phyloP scores from a whole-genome alignment of 1,140 invertebrate species.

The Agrilus planipennis region DNA sequence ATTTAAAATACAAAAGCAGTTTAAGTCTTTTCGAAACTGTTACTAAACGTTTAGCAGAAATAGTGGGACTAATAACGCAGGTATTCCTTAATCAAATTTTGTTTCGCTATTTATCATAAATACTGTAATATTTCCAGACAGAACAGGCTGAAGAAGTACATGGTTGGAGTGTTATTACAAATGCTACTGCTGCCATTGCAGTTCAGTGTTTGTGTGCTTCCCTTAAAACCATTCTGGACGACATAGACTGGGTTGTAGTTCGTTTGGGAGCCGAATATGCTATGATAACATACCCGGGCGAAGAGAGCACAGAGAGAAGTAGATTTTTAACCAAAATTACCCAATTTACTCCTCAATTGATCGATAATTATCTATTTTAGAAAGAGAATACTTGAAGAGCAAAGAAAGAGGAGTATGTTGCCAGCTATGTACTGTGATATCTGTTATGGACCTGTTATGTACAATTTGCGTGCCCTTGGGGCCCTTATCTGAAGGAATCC shows the following conservation, averaged over 20 bases:
- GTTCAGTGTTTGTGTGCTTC: slow-evolving; percentile 30
- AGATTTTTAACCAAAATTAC: slow-evolving; percentile 1
- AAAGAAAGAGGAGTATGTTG: slow-evolving; percentile 37
- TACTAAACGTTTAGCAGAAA: slow-evolving; percentile 29
- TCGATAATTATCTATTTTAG: slow-evolving; percentile 22
- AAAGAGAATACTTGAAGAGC: slow-evolving; percentile 30
- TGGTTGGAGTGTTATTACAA: slow-evolving; percentile 35
- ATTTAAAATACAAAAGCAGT: slow-evolving; percentile 20
- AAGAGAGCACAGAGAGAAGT: slow-evolving; percentile 26
- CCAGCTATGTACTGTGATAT: slow-evolving; percentile 35
- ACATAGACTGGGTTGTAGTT: slow-evolving; percentile 34
- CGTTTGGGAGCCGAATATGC: slow-evolving; percentile 36
- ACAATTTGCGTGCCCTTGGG: slow-evolving; percentile 31
- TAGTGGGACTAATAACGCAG: slow-evolving; percentile 31
- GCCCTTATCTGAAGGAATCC: slow-evolving; percentile 31
- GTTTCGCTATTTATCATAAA: too few relatives aligned
- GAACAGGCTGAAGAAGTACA: slow-evolving; percentile 17
- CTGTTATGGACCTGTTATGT: slow-evolving; percentile 32
- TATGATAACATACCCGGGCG: slow-evolving; percentile 23
- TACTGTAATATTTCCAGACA: too few relatives aligned
- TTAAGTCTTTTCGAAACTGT: slow-evolving; percentile 32
- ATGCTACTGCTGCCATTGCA: slow-evolving; percentile 26
- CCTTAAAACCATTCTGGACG: slow-evolving; percentile 35
- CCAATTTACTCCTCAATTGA: slow-evolving; percentile 2
- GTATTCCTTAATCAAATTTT: slow-evolving; percentile 22